Base-by-base conservation (phyloP, 1,140 invertebrate genomes). In the Drosophila setifemur region DNA sequence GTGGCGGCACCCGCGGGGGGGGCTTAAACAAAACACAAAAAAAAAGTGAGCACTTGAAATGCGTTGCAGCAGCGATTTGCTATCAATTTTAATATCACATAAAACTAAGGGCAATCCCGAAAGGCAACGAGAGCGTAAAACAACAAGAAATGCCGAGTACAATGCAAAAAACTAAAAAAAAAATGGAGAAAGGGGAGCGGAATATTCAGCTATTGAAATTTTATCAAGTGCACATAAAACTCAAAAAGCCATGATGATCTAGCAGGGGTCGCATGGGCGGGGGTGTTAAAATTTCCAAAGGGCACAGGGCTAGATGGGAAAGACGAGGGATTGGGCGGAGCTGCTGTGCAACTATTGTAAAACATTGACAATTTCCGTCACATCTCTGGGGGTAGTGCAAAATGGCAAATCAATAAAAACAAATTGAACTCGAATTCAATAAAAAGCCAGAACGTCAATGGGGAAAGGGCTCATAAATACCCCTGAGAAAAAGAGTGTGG, bases 321-420 rank as follows among this genome's bases (percentile, higher is more conserved):
- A 14, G 21, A 35, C n/a, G 37, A 12, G 31, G 2, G 21, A 5
- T 5, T 3, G 14, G 28, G 18, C 33, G n/a, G 23, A 11, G 37
- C 12, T 33, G 45, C 42, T 45, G 74, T 35, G 44, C 73, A 86
- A 86, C 82, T 87, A 88, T 87, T 87, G 82, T 87, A 82, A 88
- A 87, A 83, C 82, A 87, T 87, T 87, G 82, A 87, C 82, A 88
- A 87, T 87, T 87, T 88, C 82, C 82, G 82, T 88, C 82, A 87
- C 83, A 87, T 87, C 81, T 85, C 81, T 76, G 60, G 74, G 58
- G 73, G 69, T 69, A 83, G 82, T 83, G 82, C 74, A 88, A 87
- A 87, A 87, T 87, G 83, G 82, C 82, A 78, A 88, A 87, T 87
- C 83, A 88, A 88, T 88, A 88, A 88, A 88, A 88, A 88, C 83